A percentile compares a stretch with the other conserved stretches of the same genome.
Evolutionary conservation across 2,888 invertebrate genomes (phyloP).

Genomic region (Apodemia mormo): DNA sequence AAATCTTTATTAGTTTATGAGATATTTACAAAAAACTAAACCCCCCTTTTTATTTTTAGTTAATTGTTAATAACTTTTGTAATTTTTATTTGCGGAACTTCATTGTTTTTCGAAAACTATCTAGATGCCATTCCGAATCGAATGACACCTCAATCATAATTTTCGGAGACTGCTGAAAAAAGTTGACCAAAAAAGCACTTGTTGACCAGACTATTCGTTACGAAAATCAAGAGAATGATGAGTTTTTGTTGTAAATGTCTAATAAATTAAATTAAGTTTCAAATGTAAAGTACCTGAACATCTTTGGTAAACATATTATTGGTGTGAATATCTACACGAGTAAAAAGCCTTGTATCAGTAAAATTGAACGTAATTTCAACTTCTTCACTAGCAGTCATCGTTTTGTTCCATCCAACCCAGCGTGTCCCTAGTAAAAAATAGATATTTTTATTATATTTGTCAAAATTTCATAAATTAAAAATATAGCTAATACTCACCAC

Average conservation of each 20-base stretch:
- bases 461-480: slow-evolving; percentile 25
- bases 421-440: slow-evolving; percentile 72
- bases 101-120: no score
- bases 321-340: slow-evolving; percentile 86
- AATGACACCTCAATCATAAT: no score
- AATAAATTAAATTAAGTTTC: not conserved
- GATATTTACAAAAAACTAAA: no score
- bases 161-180: no score
- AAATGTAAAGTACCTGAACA: slow-evolving; percentile 82
- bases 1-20: no score
- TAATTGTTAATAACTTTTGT: no score
- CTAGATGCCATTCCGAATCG: no score
- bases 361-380: slow-evolving; percentile 92
- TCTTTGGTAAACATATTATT: slow-evolving; percentile 91
- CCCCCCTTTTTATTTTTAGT: no score
- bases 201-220: no score
- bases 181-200: no score
- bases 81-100: no score
- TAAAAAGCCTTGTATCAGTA: slow-evolving; percentile 87
- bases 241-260: not conserved
- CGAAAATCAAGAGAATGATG: not conserved
- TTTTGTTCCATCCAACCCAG: slow-evolving; percentile 95
- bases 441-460: slow-evolving; percentile 3
- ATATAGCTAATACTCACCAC: slow-evolving; percentile 62
- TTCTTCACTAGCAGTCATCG: slow-evolving; percentile 80